Base-by-base conservation (phyloP, 2,113 vertebrate genomes). In the Petrocephalus microphthalmus region DNA sequence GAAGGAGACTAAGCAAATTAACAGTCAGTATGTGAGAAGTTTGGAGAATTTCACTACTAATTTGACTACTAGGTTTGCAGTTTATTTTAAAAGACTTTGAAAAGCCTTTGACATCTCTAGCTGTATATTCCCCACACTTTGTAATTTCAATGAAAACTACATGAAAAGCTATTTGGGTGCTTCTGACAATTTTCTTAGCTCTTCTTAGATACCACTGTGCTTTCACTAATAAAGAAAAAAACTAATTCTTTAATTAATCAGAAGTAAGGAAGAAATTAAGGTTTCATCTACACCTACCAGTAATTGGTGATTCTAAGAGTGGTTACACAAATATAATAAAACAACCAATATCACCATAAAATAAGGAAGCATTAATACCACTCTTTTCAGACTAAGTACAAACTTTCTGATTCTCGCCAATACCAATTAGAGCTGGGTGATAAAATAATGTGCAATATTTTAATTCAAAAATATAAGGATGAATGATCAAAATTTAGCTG, bases 291-390 rank as follows among this genome's bases (percentile, higher is more conserved):
- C 29, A 89, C 91, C 90, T 67, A 90, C 89, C 84, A 89, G 89
- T 91, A 87, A 88, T 47, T 88, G 89, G 92, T 93, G 93, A 93
- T 83, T 89, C 91, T 91, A 92, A 90, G 89, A 49, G 87, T 89
- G 88, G 85, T 94, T 94, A 92, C 89, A 89, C 93, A 95, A 94
- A 37, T 74, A 74, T 17, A 37, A 19, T 74, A 74, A 74, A 74
- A 74, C 17, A 29, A 37, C 2, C 67, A 74, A 17, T 37, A 54
- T 37, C 29, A 74, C 33, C 67, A 37, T 88, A 86, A 87, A 88
- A 67, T 8, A 25, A 1, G 8, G 8, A 64, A 25, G 10, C 60
- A 29, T 64, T n/a, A 29, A 29, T 64, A 64, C 60, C 60, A 29
- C 25, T 64, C n/a, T 25, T 64, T 64, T 64, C n/a, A 64, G 60